Base-by-base conservation (phyloP, 1,140 invertebrate genomes). In the Drosophila grimshawi region DNA sequence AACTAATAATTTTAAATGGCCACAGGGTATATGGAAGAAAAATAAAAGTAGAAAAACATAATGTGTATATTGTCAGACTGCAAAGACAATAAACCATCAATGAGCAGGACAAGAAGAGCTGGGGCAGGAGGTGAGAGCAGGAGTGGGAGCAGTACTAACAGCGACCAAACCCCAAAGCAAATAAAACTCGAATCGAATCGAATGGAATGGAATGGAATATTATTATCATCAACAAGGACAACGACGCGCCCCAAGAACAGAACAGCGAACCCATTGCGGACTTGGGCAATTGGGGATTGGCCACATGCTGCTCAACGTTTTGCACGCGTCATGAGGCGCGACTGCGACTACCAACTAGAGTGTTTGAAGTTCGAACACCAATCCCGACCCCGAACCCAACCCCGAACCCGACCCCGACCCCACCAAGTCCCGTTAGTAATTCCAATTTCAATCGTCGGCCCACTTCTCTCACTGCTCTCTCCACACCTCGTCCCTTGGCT, bases 41-140 rank as follows among this genome's bases (percentile, higher is more conserved):
- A 11, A 7, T 6, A 39, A 8, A 19, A 39, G n/a, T 30, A n/a
- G 30, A 5, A 43, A 27, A 56, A 52, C 32, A 27, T 33, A 62
- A 65, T 61, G 60, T 65, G 53, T 51, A 55, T 80, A 48, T 67
- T 73, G 78, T 78, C 85, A 70, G 68, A 74, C 74, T 73, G 75
- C 52, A 79, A 77, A 86, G 76, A 88, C 85, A 88, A 88, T 88
- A 89, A 89, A 88, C 80, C 81, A 89, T 80, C 85, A 73, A 78
- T 71, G 79, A 68, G 49, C 64, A 60, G 63, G 64, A 64, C 59
- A 59, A 39, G 39, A 27, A 30, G 7, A 41, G 61, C 30, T n/a
- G 45, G 45, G 11, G 27, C 72, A 61, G 43, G 57, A 41, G 39
- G 39, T 41, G 10, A 41, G 76, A 51, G 39, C 57, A 39, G 43